Percentiles rank a stretch among this genome's conserved stretches.
These are phyloP conservation scores for Cyrtonyx montezumae DNA, from an alignment of 2,113 vertebrate species.

Conservation along the genomic window DNA sequence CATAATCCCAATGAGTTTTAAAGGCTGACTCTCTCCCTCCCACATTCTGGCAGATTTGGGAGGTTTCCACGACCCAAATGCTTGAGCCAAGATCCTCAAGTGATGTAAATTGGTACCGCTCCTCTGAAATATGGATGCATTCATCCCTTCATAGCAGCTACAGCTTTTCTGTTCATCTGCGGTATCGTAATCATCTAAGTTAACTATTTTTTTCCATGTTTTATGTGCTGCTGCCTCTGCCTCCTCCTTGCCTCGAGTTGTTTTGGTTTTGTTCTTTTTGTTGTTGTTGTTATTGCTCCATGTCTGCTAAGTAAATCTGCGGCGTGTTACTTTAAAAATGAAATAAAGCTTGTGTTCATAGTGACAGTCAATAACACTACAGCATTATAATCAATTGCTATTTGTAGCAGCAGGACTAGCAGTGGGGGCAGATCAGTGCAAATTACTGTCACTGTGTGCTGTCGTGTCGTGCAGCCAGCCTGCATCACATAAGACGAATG, in stretches of 20 bases:
- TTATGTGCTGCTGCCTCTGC: slow-evolving; percentile 19
- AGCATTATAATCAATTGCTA: slow-evolving; percentile 96
- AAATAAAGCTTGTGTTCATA: slow-evolving; percentile 79
- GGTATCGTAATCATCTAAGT: background rate
- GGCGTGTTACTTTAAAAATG: slow-evolving; percentile 79
- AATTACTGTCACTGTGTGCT: slow-evolving; percentile 91
- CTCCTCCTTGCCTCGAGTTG: background rate
- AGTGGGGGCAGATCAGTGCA: slow-evolving; percentile 92
- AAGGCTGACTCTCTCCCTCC: background rate
- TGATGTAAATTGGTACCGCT: background rate
- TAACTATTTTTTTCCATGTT: slow-evolving; percentile 9
- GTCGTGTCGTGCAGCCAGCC: slow-evolving; percentile 82
- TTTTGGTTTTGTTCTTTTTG: background rate
- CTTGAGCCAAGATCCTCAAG: background rate
- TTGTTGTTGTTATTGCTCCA: background rate
- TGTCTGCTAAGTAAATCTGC: slow-evolving; percentile 68
- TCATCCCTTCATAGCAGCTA: background rate
- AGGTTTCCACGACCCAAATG: slow-evolving; percentile 42
- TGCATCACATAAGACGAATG: slow-evolving; percentile 82
- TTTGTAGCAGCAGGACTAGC: slow-evolving; percentile 91
- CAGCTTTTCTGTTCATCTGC: background rate
- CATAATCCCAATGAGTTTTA: background rate
- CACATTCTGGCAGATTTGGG: slow-evolving; percentile 3
- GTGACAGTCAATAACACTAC: slow-evolving; percentile 90
- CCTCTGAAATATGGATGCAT: background rate